Evolutionary conservation across 1,140 invertebrate genomes (phyloP).

Genomic region (Phortica variegata): DNA sequence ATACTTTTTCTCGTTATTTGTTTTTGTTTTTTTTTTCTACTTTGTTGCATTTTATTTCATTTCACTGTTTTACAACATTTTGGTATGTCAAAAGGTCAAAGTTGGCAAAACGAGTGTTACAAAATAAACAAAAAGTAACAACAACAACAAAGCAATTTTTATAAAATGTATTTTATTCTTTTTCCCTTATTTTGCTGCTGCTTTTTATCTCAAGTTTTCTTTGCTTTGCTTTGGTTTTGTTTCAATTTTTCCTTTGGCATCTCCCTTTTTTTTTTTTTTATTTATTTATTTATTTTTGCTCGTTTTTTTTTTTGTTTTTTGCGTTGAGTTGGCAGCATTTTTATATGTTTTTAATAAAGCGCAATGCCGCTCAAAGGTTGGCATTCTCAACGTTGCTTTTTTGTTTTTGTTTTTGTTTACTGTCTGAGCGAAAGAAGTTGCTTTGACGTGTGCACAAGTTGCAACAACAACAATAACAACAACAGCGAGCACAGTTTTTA

Average conservation of each 20-base stretch:
- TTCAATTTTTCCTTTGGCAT: slow-evolving; percentile 7
- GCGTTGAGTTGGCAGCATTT: no score
- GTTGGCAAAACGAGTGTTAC: no score
- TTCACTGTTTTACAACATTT: slow-evolving; percentile 7
- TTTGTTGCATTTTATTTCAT: no score
- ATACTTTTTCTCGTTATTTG: neutral
- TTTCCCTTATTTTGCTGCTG: no score
- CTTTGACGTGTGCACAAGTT: neutral
- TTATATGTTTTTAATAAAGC: no score
- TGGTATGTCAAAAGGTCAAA: no score
- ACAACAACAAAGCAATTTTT: no score
- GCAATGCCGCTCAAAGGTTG: no score
- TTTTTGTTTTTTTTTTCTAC: no score
- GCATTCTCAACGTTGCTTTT: slow-evolving; percentile 8
- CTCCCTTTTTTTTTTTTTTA: slow-evolving; percentile 2
- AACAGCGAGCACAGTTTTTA: neutral
- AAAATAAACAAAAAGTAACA: no score
- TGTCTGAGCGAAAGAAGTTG: neutral
- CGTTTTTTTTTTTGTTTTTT: slow-evolving; percentile 10
- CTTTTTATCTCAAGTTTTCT: slow-evolving; percentile 1
- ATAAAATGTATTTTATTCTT: no score
- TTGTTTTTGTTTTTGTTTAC: neutral
- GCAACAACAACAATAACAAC: neutral
- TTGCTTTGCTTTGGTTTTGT: slow-evolving; percentile 5
- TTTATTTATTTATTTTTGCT: neutral